Base-by-base conservation (phyloP, 2,113 vertebrate species). In the Gymnogyps californianus region DNA sequence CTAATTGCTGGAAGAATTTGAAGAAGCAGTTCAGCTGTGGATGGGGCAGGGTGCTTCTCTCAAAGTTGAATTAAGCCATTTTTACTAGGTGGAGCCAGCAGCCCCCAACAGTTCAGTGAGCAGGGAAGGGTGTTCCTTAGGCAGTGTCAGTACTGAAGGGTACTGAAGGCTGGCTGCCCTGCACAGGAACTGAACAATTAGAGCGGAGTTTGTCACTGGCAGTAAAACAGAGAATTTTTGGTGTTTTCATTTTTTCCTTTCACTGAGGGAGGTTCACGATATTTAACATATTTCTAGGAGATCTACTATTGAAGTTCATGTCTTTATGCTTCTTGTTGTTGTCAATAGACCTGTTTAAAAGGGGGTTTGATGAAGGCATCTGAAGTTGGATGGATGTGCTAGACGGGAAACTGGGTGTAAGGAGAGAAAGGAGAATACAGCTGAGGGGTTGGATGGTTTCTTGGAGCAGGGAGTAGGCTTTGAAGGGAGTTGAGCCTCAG, bases 331-430 rank as follows among this genome's bases (percentile, higher is more conserved):
- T 26, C 72, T 49, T 87, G 28, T 54, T 58, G 15, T 16, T 70
- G 16, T 44, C 0, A 0, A 5, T 2, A 61, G 42, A 32, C 2
- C 2, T 52, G 44, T 54, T 71, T 44, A 29, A 65, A 15, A n/a
- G 21, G 8, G 16, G 2, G 3, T 28, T 75, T 55, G 42, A 40
- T n/a, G 38, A 54, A 88, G 58, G 17, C 8, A 14, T 46, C 70
- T 78, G 65, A 34, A 59, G 21, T n/a, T 72, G 42, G 38, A 11
- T 67, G 32, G 47, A 88, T 32, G 2, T 47, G 5, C 32, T 59
- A 47, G n/a, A 77, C 26, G 31, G 16, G 25, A 47, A 87, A 46
- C 19, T 34, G 70, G 13, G 3, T 78, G 8, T 54, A 44, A 81
- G 44, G n/a, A 81, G 49, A 69, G 54, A 74, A 54, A 62, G 29